Evolutionary conservation across 2,113 vertebrate species (phyloP), one percentile per base, ranked within the genome.

Genomic region (Falco punctatus): DNA sequence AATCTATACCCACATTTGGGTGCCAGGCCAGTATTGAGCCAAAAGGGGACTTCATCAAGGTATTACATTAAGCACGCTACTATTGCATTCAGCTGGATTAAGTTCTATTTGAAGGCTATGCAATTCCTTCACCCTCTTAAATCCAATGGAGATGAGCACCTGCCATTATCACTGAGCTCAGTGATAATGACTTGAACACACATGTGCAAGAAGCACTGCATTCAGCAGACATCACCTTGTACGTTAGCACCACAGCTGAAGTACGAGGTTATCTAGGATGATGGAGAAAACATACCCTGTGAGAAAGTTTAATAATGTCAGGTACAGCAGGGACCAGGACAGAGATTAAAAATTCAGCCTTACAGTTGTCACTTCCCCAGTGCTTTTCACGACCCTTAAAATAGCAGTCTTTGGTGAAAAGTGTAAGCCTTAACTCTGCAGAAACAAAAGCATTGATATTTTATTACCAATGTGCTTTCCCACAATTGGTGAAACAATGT

Each of bases 201-300:
- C 7, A 2, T 0, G 44, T 54, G 44, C 32, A n/a, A 52, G 27
- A 1, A 51, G 44, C 27, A 12, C 14, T 11, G 28, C 38, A 33
- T 22, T 28, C 80, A 28, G 67, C 75, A 88, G 18, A 11, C 16
- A 33, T 5, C 35, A 20, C 26, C 27, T 24, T 3, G 1, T 19
- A 20, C 15, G 62, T 23, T 12, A 32, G 35, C 58, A 32, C 14
- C 54, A 62, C 65, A 65, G 72, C 72, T 64, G 22, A 17, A 35
- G 7, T 0, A 5, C 12, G 28, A 70, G n/a, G 7, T 46, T 66
- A 33, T 13, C 23, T 10, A 28, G 18, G 16, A 54, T 4, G 2
- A 16, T 7, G 5, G 20, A 12, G 9, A 67, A 73, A 70, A 61
- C 22, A 2, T 1, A 49, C 3, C 2, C 27, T 0, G 20, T 15